These are phyloP conservation scores for Homarus gammarus DNA, from an alignment of 2,888 invertebrate genomes.

Conservation along the genomic window DNA sequence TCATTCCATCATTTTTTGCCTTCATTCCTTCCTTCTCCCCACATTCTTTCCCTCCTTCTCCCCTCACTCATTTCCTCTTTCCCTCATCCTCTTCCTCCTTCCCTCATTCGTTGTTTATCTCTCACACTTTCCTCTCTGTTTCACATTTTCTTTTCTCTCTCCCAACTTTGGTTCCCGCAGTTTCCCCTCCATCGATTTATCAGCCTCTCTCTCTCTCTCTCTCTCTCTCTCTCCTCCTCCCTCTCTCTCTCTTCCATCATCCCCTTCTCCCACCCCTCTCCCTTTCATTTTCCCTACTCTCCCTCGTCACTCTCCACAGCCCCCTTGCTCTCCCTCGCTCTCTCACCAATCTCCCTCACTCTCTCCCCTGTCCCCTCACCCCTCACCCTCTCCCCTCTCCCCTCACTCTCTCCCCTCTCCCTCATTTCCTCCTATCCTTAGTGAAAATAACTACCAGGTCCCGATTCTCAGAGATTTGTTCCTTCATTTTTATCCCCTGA, in stretches of 20 bases:
- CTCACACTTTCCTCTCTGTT: neutral
- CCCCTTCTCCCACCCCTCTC: neutral
- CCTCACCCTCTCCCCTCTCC: neutral
- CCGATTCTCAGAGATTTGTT: too few relatives aligned
- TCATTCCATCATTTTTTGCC: too few relatives aligned
- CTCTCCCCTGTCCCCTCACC: neutral
- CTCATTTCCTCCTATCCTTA: too few relatives aligned
- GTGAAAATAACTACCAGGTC: too few relatives aligned
- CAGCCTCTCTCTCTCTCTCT: neutral
- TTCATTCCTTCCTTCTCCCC: too few relatives aligned
- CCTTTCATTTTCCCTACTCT: neutral
- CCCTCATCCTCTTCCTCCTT: neutral
- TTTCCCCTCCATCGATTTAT: slow-evolving; percentile 8
- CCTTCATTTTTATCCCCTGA: too few relatives aligned
- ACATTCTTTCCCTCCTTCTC: too few relatives aligned
- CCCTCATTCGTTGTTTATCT: neutral
- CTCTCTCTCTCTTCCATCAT: neutral
- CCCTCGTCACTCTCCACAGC: too few relatives aligned
- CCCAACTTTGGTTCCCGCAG: neutral
- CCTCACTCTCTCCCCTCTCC: too few relatives aligned
- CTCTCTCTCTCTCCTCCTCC: neutral
- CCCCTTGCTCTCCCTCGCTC: neutral
- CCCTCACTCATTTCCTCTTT: neutral
- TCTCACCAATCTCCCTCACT: neutral
- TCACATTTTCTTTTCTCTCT: neutral